phyloP scores from a whole-genome alignment of 2,113 vertebrate species.

The Pagrus major region DNA sequence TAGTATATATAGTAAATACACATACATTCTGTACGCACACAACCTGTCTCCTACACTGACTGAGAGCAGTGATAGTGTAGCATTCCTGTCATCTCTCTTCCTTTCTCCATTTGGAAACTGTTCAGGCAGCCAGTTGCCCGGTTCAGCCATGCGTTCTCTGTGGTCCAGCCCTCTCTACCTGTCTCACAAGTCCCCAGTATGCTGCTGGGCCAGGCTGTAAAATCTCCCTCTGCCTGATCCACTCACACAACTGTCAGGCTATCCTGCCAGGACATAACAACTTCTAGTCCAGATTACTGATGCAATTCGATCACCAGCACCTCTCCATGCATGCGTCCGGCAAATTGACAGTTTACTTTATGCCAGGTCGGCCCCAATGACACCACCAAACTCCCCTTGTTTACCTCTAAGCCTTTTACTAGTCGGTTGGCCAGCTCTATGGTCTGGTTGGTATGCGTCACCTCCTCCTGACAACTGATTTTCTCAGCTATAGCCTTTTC shows the following conservation, averaged over 20 bases:
- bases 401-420: constrained; percentile 87
- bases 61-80: constrained; percentile 38
- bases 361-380: constrained; percentile 55
- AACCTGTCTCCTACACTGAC: constrained; percentile 29
- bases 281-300: constrained; percentile 66
- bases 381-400: constrained; percentile 51
- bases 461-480: constrained; percentile 85
- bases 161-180: constrained; percentile 80
- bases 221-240: constrained; percentile 58
- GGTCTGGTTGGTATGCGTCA: constrained; percentile 83
- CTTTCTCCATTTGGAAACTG: constrained; percentile 76
- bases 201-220: constrained; percentile 72
- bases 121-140: constrained; percentile 78
- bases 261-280: constrained; percentile 68
- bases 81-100: constrained; percentile 45
- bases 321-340: constrained; percentile 54
- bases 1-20: background rate
- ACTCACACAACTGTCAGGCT: constrained; percentile 61
- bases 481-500: constrained; percentile 86
- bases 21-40: background rate
- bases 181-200: constrained; percentile 75
- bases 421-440: constrained; percentile 85
- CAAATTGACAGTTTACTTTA: constrained; percentile 51
- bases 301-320: constrained; percentile 60
- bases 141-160: constrained; percentile 80